A percentile compares a stretch with the other conserved stretches of the same genome.
These are phyloP conservation scores for Drosophila acutilabella DNA, from an alignment of 2,888 invertebrate species.

Conservation along the genomic window DNA sequence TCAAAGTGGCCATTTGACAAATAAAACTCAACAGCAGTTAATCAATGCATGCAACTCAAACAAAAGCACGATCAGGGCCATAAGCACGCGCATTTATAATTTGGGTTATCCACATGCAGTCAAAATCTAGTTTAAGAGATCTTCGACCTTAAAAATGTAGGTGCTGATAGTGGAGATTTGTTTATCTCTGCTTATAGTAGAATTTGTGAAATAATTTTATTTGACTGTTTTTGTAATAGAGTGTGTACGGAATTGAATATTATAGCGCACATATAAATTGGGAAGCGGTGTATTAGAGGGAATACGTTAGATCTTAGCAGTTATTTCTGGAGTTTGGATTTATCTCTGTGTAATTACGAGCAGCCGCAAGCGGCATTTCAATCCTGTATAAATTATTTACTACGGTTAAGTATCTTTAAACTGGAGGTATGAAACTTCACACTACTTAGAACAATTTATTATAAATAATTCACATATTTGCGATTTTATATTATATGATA, in stretches of 20 bases:
- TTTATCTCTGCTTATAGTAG: background rate
- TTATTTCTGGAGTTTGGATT: background rate
- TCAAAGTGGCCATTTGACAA: slow-evolving; percentile 26
- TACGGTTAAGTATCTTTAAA: too few species aligned
- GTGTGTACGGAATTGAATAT: too few species aligned
- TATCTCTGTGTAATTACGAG: background rate
- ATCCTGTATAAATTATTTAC: too few species aligned
- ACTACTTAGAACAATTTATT: too few species aligned
- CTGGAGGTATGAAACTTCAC: too few species aligned
- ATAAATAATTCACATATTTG: too few species aligned
- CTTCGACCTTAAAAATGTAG: background rate
- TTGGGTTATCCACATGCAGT: slow-evolving; percentile 3
- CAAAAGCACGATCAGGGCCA: slow-evolving; percentile 23
- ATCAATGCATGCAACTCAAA: slow-evolving; percentile 37
- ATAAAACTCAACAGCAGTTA: slow-evolving; percentile 24
- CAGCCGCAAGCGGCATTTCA: background rate
- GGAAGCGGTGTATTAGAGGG: background rate
- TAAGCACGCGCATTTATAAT: background rate
- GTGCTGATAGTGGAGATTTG: background rate
- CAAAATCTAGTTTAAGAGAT: background rate
- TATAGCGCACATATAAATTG: background rate
- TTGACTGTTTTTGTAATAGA: background rate
- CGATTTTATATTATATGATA: too few species aligned
- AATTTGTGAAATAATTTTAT: background rate
- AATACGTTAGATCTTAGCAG: too few species aligned